Evolutionary conservation across 2,797 vertebrate species (phyloP).

Genomic region (Gadopsis bispinosus): DNA sequence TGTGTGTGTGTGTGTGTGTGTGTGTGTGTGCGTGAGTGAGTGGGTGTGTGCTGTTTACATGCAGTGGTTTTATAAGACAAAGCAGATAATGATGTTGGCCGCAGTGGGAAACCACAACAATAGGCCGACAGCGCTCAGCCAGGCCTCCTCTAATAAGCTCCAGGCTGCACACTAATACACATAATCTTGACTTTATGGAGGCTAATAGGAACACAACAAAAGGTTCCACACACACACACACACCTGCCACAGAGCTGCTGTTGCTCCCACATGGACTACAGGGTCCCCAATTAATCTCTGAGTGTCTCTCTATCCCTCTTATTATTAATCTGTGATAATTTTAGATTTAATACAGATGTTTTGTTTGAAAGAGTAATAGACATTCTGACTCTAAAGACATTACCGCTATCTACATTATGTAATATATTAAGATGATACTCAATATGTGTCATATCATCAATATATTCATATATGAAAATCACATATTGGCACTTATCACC

Average conservation of each 20-base stretch:
- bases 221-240: conserved; percentile 43
- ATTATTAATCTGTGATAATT: not conserved
- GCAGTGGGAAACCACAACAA: conserved; percentile 75
- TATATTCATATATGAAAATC: not conserved
- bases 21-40: conserved; percentile 35
- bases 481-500: not conserved
- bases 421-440: not conserved
- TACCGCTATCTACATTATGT: too few species aligned
- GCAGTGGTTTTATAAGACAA: conserved; percentile 65
- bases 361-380: not conserved
- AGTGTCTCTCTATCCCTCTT: not conserved
- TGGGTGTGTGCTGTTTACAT: conserved; percentile 50
- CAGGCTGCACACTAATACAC: conserved; percentile 61
- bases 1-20: conserved; percentile 18
- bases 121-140: conserved; percentile 54
- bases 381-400: not conserved
- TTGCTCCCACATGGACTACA: not conserved
- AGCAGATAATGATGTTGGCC: conserved; percentile 76
- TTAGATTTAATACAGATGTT: not conserved
- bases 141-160: conserved; percentile 70
- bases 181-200: conserved; percentile 57
- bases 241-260: conserved; percentile 30
- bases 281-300: not conserved
- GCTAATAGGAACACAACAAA: conserved; percentile 58
- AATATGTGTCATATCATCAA: not conserved